Percentiles rank a stretch among this genome's conserved stretches.
These are phyloP conservation scores for Epirrhoe tristata DNA, from an alignment of 2,888 invertebrate species.

Conservation along the genomic window DNA sequence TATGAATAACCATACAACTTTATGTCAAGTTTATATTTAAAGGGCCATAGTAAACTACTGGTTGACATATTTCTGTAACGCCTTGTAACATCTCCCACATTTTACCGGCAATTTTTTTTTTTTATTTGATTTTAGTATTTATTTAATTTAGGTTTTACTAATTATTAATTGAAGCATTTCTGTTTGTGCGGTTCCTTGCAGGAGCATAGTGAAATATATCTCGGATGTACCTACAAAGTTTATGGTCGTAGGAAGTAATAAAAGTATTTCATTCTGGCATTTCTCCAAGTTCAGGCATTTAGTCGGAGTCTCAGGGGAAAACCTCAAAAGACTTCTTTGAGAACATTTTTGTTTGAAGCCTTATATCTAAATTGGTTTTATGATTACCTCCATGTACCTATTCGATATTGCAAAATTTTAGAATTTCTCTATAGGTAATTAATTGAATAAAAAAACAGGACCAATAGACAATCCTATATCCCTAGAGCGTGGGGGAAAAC, in stretches of 20 bases:
- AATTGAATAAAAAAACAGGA: too few species aligned
- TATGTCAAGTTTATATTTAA: too few species aligned
- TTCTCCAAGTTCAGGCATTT: constrained; percentile 1
- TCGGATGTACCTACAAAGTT: background rate
- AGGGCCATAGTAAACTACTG: too few species aligned
- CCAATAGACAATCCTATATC: too few species aligned
- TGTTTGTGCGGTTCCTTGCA: background rate
- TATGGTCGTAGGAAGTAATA: background rate
- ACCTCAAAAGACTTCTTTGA: background rate
- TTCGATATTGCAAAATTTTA: too few species aligned
- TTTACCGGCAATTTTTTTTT: too few species aligned
- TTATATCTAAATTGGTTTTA: background rate
- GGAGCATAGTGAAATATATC: background rate
- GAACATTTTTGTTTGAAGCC: background rate
- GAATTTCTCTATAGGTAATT: too few species aligned
- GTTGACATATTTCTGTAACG: too few species aligned
- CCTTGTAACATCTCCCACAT: too few species aligned
- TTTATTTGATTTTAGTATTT: too few species aligned
- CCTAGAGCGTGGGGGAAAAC: too few species aligned
- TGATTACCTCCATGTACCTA: background rate
- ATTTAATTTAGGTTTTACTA: background rate
- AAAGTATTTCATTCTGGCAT: constrained; percentile 1
- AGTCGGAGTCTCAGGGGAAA: background rate
- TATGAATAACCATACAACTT: too few species aligned
- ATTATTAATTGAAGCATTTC: background rate